These are phyloP conservation scores for Zosterops pallidus DNA, from an alignment of 2,113 vertebrate genomes.

Conservation along the genomic window DNA sequence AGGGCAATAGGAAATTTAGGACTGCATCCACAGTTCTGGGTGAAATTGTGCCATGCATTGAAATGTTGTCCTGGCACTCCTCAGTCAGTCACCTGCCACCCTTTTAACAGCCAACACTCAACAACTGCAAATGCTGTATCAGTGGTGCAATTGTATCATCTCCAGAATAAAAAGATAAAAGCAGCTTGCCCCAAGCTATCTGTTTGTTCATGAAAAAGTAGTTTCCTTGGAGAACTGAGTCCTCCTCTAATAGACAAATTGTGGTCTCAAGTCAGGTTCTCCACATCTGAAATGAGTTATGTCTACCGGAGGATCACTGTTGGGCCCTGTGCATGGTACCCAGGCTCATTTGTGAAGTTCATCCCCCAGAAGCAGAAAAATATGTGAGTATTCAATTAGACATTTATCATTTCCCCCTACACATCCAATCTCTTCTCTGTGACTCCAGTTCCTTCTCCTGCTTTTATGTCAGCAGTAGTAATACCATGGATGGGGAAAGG, in stretches of 20 bases:
- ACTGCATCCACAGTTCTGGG: neutral
- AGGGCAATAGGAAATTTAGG: neutral
- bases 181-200: neutral
- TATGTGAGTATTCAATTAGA: neutral
- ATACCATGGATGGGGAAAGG: neutral
- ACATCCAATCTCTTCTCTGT: neutral
- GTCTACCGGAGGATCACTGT: neutral
- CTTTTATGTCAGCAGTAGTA: neutral
- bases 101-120: neutral
- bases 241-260: neutral
- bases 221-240: neutral
- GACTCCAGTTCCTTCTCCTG: neutral
- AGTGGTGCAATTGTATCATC: neutral
- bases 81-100: neutral
- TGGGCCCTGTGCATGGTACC: neutral
- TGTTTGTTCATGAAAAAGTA: neutral
- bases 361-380: neutral
- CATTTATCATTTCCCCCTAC: neutral
- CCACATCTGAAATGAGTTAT: neutral
- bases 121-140: neutral
- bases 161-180: neutral
- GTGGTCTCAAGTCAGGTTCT: neutral
- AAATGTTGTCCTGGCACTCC: neutral
- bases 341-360: neutral
- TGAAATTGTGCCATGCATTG: neutral